A percentile compares a stretch with the other conserved stretches of the same genome.
These are phyloP conservation scores for Harpalus rufipes DNA, from an alignment of 2,888 invertebrate species.

Conservation along the genomic window DNA sequence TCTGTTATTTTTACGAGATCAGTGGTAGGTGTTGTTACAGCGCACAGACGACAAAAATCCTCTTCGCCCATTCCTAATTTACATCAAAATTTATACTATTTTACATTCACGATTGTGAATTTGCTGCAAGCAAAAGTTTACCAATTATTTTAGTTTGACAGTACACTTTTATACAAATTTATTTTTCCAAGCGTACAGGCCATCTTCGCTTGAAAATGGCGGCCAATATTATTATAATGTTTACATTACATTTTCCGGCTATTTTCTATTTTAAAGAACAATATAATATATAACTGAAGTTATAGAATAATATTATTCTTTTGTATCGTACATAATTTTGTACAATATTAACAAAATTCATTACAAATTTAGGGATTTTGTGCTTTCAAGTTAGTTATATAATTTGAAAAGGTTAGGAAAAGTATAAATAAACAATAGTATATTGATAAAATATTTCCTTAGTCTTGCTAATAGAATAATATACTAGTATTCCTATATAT, in stretches of 20 bases:
- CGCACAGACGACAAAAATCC: constrained; percentile 75
- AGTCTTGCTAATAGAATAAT: not conserved
- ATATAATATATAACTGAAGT: not conserved
- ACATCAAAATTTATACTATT: constrained; percentile 39
- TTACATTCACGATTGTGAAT: not conserved
- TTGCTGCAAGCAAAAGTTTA: constrained; percentile 21
- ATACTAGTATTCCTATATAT: not conserved
- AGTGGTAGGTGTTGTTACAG: constrained; percentile 72
- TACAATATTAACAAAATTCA: not conserved
- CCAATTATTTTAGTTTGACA: constrained; percentile 51
- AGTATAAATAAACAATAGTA: not conserved
- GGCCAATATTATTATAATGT: constrained; percentile 57
- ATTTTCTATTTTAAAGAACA: constrained; percentile 4
- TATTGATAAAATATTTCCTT: not conserved
- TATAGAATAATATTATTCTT: not conserved
- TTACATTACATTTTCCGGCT: constrained; percentile 4
- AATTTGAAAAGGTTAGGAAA: not conserved
- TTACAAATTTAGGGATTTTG: constrained; percentile 41
- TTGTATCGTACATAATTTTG: not conserved
- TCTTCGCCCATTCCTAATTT: constrained; percentile 67
- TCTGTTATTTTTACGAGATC: constrained; percentile 73
- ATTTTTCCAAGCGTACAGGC: constrained; percentile 60
- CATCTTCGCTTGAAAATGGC: constrained; percentile 66
- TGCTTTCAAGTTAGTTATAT: not conserved
- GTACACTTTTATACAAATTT: constrained; percentile 51